Evolutionary conservation across 2,113 vertebrate genomes (phyloP), one percentile per base, ranked within the genome.

Genomic region (Lagopus leucura): DNA sequence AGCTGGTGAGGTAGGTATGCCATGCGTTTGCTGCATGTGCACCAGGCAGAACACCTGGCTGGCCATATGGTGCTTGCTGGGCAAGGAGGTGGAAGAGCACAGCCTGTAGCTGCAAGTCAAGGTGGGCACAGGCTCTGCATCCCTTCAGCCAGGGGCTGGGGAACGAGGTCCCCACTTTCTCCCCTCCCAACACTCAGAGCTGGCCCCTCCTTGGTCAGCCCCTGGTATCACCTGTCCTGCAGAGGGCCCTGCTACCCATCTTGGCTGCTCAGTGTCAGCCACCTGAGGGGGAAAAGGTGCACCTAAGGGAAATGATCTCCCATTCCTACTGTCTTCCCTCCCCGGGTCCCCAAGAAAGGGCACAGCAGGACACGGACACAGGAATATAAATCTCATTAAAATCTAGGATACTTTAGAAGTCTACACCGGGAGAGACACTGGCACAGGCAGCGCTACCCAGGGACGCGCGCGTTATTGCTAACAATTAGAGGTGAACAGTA

Each of bases 301-400:
- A 48, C 43, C 28, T 32, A 4, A 11, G 18, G 42, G 47, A 12
- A 18, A 5, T 2, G 8, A 7, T 36, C 14, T 6, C 52, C 18
- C 28, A 14, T 27, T 54, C 52, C 52, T 10, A 25, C 8, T 76
- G 7, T 52, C 54, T 43, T 43, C 70, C 89, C 40, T 13, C 30
- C 12, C 73, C 13, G 5, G 18, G 40, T 93, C 85, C 88, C 88
- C 89, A 96, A 94, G 96, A 63, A 97, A 97, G 82, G 77, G 93
- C 93, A 96, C 92, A 90, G 69, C 34, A 1, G 86, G 83, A 88
- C 95, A 88, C 76, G 8, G 77, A 77, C 92, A 97, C 97, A 97
- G 98, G 97, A 98, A 98, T 98, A 98, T 96, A 98, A 98, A 98
- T 98, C 95, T 98, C 98, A 98, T 98, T 98, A 98, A 98, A 98